Conservation (phyloP, 2,113 vertebrate genomes). For the Menura novaehollandiae region DNA sequence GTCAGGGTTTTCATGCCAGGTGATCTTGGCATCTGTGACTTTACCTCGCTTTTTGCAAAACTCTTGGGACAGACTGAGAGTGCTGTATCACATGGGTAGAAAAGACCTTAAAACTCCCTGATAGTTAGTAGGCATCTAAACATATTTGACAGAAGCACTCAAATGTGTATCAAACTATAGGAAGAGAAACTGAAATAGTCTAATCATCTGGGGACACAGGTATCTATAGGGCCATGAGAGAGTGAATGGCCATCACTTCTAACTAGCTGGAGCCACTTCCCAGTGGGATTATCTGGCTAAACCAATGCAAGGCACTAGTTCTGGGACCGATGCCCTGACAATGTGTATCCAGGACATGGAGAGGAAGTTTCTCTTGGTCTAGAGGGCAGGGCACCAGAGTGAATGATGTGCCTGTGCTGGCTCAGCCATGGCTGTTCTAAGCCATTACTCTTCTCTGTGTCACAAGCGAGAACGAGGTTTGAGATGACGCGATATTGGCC, state of each 20-base stretch:
- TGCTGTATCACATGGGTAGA: neutral
- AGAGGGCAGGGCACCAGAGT: neutral
- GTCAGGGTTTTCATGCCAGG: neutral
- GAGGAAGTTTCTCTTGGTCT: neutral
- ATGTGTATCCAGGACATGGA: neutral
- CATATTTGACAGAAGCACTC: neutral
- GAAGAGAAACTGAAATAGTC: neutral
- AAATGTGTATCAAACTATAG: neutral
- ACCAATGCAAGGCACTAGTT: neutral
- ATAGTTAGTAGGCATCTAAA: neutral
- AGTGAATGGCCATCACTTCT: accelerated
- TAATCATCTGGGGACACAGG: neutral
- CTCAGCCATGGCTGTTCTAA: neutral
- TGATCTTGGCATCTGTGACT: neutral
- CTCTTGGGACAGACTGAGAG: neutral
- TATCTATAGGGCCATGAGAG: accelerated
- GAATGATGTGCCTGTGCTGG: accelerated
- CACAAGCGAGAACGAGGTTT: neutral
- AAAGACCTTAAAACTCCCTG: neutral
- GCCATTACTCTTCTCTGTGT: neutral
- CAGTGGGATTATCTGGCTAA: neutral
- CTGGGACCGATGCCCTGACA: neutral
- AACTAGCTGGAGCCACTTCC: neutral
- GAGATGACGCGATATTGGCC: neutral
- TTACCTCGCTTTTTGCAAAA: neutral